These are phyloP conservation scores for Heteronetta atricapilla DNA, from an alignment of 2,113 vertebrate species.

Conservation along the genomic window DNA sequence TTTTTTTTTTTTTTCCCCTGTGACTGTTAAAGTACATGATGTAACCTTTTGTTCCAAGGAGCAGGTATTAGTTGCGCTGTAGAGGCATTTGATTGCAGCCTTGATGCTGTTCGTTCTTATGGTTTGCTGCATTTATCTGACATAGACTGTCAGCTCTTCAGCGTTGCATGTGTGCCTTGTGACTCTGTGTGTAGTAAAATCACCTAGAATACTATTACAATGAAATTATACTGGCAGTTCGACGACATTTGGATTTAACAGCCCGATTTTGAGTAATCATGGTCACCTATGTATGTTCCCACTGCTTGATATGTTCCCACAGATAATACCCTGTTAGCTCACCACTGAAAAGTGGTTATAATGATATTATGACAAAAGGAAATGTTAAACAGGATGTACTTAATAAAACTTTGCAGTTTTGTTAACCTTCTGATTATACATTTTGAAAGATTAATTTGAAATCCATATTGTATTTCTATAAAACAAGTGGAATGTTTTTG, in stretches of 20 bases:
- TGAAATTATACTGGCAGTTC: background rate
- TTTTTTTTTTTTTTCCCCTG: accelerated
- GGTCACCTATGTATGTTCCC: background rate
- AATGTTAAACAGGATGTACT: background rate
- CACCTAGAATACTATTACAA: background rate
- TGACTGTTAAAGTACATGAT: background rate
- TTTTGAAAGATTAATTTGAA: background rate
- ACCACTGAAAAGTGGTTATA: background rate
- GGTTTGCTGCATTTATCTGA: background rate
- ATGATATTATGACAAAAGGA: background rate
- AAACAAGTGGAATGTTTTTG: background rate
- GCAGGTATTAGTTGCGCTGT: background rate
- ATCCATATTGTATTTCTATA: background rate
- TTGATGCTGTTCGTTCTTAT: background rate
- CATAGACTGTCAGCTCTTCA: accelerated
- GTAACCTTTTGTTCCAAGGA: background rate
- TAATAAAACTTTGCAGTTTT: background rate
- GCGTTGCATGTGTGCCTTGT: background rate
- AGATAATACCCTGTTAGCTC: background rate
- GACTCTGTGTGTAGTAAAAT: background rate
- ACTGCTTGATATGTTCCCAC: background rate
- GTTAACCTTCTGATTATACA: background rate
- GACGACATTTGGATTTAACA: background rate
- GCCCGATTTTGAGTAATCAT: background rate
- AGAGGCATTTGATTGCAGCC: background rate